These are phyloP conservation scores for Diplodus puntazzo DNA, from an alignment of 2,797 vertebrate species.

Conservation along the genomic window DNA sequence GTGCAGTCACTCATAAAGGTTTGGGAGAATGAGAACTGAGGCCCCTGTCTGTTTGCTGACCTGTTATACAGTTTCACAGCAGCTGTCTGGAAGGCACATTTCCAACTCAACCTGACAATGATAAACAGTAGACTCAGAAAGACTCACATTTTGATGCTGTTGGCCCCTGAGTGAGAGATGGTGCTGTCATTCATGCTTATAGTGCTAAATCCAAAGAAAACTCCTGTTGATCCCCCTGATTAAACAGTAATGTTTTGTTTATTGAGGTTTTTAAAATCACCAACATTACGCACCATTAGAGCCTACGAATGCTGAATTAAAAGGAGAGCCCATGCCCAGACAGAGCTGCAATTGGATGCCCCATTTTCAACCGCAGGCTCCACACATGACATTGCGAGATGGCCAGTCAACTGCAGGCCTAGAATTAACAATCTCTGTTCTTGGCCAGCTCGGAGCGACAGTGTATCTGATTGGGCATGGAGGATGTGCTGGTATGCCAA, in stretches of 20 bases:
- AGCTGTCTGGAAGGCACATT: conserved; percentile 1
- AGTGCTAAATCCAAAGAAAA: conserved; percentile 12
- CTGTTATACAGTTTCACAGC: conserved; percentile 16
- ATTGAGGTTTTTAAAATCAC: conserved; percentile 40
- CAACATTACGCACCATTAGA: conserved; percentile 38
- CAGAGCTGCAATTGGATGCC: conserved; percentile 37
- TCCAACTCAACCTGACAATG: background rate
- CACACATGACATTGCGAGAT: conserved; percentile 42
- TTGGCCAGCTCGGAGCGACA: conserved; percentile 22
- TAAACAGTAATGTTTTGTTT: conserved; percentile 51
- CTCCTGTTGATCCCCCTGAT: conserved; percentile 26
- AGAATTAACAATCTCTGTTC: conserved; percentile 35
- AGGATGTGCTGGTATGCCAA: conserved; percentile 62
- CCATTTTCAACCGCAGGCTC: conserved; percentile 60
- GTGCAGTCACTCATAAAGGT: conserved; percentile 45
- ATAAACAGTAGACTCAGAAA: background rate
- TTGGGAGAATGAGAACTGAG: conserved; percentile 19
- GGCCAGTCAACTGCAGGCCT: conserved; percentile 40
- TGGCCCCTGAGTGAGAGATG: conserved; percentile 4
- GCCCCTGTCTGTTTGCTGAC: conserved; percentile 33
- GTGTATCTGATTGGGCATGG: conserved; percentile 51
- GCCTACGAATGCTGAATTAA: conserved; percentile 18
- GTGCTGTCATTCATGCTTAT: conserved; percentile 26
- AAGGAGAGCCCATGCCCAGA: conserved; percentile 29
- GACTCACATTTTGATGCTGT: background rate